These are phyloP conservation scores for Odontophorus gujanensis DNA, from an alignment of 2,113 vertebrate genomes.

Conservation along the genomic window DNA sequence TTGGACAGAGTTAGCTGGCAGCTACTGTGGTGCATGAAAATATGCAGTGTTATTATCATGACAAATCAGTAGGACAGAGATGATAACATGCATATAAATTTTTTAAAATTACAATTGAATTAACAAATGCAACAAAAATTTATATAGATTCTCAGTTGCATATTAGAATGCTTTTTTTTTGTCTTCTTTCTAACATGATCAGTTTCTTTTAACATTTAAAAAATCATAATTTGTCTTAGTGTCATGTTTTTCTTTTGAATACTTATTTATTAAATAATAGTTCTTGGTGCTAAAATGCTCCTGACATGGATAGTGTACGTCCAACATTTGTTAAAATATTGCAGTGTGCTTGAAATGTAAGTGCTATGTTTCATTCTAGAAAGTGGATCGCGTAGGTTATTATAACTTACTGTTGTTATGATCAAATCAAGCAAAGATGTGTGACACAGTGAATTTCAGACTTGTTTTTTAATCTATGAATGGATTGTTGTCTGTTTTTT, in stretches of 20 bases:
- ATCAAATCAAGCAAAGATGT: not conserved
- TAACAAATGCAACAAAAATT: not conserved
- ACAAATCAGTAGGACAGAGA: not conserved
- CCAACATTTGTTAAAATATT: not conserved
- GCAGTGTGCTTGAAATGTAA: not conserved
- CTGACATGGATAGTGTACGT: not conserved
- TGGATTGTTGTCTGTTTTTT: not conserved
- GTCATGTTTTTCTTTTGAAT: not conserved
- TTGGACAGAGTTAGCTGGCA: not conserved
- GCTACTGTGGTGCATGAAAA: not conserved
- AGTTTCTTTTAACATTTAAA: not conserved
- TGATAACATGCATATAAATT: not conserved
- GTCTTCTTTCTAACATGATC: not conserved
- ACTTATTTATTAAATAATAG: not conserved
- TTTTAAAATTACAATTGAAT: not conserved
- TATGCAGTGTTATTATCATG: not conserved
- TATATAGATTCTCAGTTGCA: not conserved
- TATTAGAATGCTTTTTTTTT: not conserved
- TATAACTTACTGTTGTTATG: not conserved
- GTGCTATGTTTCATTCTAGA: fast-evolving
- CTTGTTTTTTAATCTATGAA: not conserved
- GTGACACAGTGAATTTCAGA: not conserved
- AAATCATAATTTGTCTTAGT: not conserved
- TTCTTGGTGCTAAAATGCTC: not conserved
- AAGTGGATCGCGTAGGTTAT: not conserved